phyloP scores from a whole-genome alignment of 2,888 invertebrate species.

The Dynastes maya region DNA sequence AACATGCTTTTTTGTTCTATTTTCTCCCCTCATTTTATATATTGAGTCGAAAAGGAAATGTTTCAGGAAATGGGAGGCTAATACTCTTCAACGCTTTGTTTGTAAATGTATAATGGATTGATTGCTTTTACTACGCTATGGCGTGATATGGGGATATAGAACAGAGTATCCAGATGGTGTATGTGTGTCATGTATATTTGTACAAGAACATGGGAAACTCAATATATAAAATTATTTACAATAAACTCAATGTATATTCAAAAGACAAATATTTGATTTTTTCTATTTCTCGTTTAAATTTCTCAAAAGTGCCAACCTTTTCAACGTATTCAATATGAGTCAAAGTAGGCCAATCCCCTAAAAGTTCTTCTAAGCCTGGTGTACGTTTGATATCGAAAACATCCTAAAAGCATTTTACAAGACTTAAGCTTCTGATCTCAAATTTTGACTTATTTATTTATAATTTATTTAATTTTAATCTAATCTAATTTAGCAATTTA shows the following conservation, averaged over 20 bases:
- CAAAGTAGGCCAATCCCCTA: slow-evolving; percentile 86
- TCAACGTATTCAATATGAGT: slow-evolving; percentile 75
- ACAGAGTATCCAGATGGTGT: slow-evolving; percentile 5
- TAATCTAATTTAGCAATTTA: not conserved
- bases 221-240: slow-evolving; percentile 39
- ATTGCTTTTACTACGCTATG: not conserved
- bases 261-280: slow-evolving; percentile 53
- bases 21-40: slow-evolving; percentile 1
- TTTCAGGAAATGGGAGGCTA: not conserved
- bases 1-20: not conserved
- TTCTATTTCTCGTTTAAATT: slow-evolving; percentile 4
- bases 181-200: not conserved
- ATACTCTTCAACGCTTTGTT: not conserved
- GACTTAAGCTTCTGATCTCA: slow-evolving; percentile 60
- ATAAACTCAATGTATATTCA: slow-evolving; percentile 37
- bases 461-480: slow-evolving; percentile 2
- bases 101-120: not conserved
- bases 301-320: slow-evolving; percentile 76
- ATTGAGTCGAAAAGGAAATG: not conserved
- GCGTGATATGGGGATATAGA: slow-evolving; percentile 4
- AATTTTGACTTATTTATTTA: slow-evolving; percentile 46
- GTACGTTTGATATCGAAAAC: slow-evolving; percentile 80
- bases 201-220: slow-evolving; percentile 4
- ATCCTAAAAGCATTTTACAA: slow-evolving; percentile 74
- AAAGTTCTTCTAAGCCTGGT: slow-evolving; percentile 80